Percentiles rank a stretch among this genome's conserved stretches.
Conservation (phyloP, 2,113 vertebrate species). For the Rattus rattus region DNA sequence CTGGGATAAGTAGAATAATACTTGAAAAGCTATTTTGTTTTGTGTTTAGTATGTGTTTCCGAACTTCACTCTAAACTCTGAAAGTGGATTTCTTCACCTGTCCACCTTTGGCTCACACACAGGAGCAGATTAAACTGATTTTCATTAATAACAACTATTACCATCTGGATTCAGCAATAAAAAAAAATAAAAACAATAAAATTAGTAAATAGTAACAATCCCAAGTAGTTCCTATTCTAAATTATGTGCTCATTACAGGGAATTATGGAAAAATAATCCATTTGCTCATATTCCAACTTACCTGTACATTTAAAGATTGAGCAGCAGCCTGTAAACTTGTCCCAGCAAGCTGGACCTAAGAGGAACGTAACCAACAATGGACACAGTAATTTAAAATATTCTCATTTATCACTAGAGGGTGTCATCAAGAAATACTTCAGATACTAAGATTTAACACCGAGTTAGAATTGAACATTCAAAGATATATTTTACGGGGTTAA, state of each 20-base stretch:
- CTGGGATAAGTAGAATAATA: conserved; percentile 56
- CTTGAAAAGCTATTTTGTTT: conserved; percentile 25
- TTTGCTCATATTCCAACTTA: conserved; percentile 74
- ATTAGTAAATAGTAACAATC: background rate
- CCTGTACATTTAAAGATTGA: conserved; percentile 92
- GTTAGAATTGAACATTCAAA: background rate
- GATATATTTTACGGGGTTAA: background rate
- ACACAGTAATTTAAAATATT: background rate
- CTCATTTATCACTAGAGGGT: background rate
- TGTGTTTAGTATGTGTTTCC: background rate
- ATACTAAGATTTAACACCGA: background rate
- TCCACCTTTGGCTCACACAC: background rate
- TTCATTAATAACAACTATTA: conserved; percentile 36
- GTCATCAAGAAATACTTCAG: background rate
- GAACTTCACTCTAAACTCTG: background rate
- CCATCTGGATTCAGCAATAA: conserved; percentile 32
- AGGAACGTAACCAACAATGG: conserved; percentile 60
- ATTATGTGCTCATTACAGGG: background rate
- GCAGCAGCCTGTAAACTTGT: conserved; percentile 92
- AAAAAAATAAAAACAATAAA: background rate
- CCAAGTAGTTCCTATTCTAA: conserved; percentile 27
- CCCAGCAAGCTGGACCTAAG: conserved; percentile 91
- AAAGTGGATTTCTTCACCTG: background rate
- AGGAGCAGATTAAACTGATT: background rate
- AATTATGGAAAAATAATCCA: background rate